These are phyloP conservation scores for Hyposoter didymator DNA, from an alignment of 2,888 invertebrate genomes.

Conservation along the genomic window DNA sequence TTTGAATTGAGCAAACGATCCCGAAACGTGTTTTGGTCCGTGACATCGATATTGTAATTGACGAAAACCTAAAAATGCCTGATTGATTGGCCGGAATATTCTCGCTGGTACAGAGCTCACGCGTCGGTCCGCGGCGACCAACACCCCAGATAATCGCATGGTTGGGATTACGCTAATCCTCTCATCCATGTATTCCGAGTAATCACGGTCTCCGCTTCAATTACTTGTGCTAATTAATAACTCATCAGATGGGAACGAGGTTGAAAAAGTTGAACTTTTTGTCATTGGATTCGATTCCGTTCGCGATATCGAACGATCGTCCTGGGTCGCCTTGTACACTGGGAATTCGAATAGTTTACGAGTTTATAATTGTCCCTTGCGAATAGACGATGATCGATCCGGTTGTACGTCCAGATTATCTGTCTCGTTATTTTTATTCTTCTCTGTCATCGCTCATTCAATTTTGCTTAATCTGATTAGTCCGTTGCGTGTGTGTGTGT, in stretches of 20 bases:
- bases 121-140: background rate
- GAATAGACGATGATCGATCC: slow-evolving; percentile 51
- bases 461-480: slow-evolving; percentile 51
- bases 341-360: slow-evolving; percentile 16
- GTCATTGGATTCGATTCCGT: background rate
- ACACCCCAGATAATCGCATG: background rate
- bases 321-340: background rate
- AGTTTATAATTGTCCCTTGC: slow-evolving; percentile 44
- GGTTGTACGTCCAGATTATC: slow-evolving; percentile 1
- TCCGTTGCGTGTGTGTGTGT: slow-evolving; percentile 18
- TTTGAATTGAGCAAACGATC: background rate
- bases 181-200: background rate
- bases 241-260: background rate
- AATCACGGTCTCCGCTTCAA: background rate
- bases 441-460: slow-evolving; percentile 33
- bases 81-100: background rate
- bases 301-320: background rate
- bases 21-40: background rate
- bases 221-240: background rate
- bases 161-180: background rate
- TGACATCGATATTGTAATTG: background rate
- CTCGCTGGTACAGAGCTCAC: background rate
- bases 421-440: background rate
- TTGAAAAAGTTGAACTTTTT: background rate
- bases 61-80: background rate